Conservation (phyloP, 2,113 vertebrate genomes). For the Fregata magnificens region DNA sequence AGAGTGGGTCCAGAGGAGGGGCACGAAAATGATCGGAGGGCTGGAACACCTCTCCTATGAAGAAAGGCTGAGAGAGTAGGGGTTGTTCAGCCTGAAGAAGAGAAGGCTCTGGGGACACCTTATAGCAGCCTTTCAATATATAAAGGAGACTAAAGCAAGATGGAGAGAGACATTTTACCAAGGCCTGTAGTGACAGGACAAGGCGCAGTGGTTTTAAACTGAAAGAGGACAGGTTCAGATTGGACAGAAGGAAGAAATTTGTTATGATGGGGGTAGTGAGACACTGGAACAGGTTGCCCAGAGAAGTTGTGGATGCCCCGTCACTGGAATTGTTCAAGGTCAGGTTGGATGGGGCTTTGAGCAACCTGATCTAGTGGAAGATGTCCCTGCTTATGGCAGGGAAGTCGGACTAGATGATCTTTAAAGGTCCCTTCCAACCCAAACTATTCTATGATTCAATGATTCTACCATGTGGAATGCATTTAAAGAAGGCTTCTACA, state of each 20-base stretch:
- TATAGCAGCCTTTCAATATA: not conserved
- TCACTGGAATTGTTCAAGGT: not conserved
- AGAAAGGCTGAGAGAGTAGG: not conserved
- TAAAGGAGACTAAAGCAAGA: not conserved
- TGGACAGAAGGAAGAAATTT: not conserved
- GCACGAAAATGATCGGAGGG: not conserved
- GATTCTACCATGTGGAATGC: not conserved
- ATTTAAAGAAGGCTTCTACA: not conserved
- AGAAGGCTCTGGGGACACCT: not conserved
- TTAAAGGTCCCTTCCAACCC: not conserved
- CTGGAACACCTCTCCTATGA: not conserved
- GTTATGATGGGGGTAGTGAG: not conserved
- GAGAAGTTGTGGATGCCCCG: no score
- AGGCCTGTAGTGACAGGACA: not conserved
- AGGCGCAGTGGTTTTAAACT: fast-evolving
- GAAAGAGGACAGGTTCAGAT: not conserved
- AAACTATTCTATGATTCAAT: not conserved
- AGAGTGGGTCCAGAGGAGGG: not conserved
- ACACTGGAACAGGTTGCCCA: not conserved
- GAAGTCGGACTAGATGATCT: not conserved
- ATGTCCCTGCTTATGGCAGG: fast-evolving
- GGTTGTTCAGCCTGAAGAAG: not conserved
- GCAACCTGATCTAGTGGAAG: not conserved
- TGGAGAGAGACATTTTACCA: not conserved
- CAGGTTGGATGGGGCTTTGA: not conserved